Base-by-base conservation (phyloP, 2,888 invertebrate species). In the Hypomecis atomaria region DNA sequence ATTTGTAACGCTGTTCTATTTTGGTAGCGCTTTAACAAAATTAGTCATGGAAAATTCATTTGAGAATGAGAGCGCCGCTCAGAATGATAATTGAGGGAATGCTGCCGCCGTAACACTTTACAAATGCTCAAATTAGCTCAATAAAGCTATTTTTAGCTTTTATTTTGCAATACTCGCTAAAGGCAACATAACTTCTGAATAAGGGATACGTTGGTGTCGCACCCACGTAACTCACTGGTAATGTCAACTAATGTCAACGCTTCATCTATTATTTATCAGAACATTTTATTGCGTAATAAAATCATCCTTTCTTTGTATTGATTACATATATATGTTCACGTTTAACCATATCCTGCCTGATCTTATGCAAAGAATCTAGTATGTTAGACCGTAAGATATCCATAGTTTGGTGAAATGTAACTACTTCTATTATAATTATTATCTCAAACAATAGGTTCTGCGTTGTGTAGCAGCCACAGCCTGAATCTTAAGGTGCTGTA, bases 191-290 rank as follows among this genome's bases (percentile, higher is more conserved):
- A 42, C 33, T 42, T 40, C 40, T 36, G 40, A 23, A 40, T 52
- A 33, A 10, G 52, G n/a, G 10, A 6, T 8, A 13, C 52, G 65
- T 67, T 36, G 62, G 70, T 43, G 67, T 66, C 64, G 50, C 59
- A 58, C 60, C 66, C 57, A 69, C 66, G 58, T 56, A 36, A 23
- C 57, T 62, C 56, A 10, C 38, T 55, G 11, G 47, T 50, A 61
- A 62, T 65, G 52, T 61, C 61, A 61, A 57, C 59, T 50, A 61
- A 62, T 65, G 52, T 61, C 61, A 61, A 57, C 59, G 47, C 10
- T 50, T 36, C 55, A 56, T 57, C 49, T 59, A 65, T 59, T 23
- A 23, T 23, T 23, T 23, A 23, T 23, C 23, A 23, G 23, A 23
- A 23, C 23, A 23, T 23, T 23, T 23, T 23, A 23, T 23, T 23